Percentiles rank a stretch among this genome's conserved stretches.
These are phyloP conservation scores for Micrasema longulum DNA, from an alignment of 1,140 invertebrate genomes.

Conservation along the genomic window DNA sequence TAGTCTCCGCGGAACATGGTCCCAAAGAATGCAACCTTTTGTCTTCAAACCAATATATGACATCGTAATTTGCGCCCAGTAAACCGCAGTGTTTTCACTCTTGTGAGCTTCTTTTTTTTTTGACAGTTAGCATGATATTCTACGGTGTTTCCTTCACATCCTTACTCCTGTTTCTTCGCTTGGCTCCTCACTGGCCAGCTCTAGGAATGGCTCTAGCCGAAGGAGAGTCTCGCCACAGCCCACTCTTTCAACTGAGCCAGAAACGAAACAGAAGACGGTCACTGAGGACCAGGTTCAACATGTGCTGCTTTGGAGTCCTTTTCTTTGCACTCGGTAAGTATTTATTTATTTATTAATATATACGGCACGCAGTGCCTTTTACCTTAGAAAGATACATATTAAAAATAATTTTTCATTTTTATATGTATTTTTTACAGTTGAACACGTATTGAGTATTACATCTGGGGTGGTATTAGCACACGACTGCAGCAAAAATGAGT, in stretches of 20 bases:
- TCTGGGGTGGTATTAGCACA: slow-evolving; percentile 22
- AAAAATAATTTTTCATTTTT: background rate
- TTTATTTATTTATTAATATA: too few relatives aligned
- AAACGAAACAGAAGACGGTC: slow-evolving; percentile 16
- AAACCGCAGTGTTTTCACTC: too few relatives aligned
- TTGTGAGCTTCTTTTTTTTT: too few relatives aligned
- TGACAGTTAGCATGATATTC: slow-evolving; percentile 47
- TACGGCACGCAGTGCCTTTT: too few relatives aligned
- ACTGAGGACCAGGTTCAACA: slow-evolving; percentile 32
- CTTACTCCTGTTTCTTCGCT: slow-evolving; percentile 45
- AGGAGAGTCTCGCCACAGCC: slow-evolving; percentile 19
- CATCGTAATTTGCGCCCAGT: too few relatives aligned
- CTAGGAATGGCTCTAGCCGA: slow-evolving; percentile 35
- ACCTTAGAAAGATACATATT: too few relatives aligned
- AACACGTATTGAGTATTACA: slow-evolving; percentile 33
- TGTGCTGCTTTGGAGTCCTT: slow-evolving; percentile 39
- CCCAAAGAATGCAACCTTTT: too few relatives aligned
- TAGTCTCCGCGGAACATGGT: too few relatives aligned
- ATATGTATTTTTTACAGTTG: slow-evolving; percentile 27
- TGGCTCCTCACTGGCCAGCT: slow-evolving; percentile 46
- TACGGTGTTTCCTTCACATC: slow-evolving; percentile 34
- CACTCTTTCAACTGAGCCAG: background rate
- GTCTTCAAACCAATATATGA: too few relatives aligned
- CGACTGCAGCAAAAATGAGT: slow-evolving; percentile 17
- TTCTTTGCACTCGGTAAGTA: slow-evolving; percentile 42